Conservation (phyloP, 37 sponge, comb jelly and placozoan species). For the Oscarella lobularis region DNA sequence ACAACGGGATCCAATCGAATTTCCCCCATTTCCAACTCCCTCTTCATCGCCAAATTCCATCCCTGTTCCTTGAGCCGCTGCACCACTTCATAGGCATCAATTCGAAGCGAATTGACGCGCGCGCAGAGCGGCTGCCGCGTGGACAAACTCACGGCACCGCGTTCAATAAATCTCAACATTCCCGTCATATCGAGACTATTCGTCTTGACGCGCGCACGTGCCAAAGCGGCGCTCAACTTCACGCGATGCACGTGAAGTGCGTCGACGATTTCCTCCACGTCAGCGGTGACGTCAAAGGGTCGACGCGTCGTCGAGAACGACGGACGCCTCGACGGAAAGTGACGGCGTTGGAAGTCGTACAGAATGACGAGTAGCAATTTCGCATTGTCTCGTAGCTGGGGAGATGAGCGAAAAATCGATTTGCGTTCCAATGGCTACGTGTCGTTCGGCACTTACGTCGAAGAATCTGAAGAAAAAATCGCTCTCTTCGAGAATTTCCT, state of each 20-base stretch:
- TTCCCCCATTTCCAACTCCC: too few relatives aligned
- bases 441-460: background rate
- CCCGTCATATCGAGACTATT: conserved; percentile 18
- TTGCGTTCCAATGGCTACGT: too few relatives aligned
- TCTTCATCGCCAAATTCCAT: too few relatives aligned
- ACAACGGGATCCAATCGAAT: too few relatives aligned
- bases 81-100: too few relatives aligned
- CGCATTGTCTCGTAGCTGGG: conserved; percentile 34
- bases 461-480: conserved; percentile 1
- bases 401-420: too few relatives aligned
- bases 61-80: too few relatives aligned
- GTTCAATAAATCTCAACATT: conserved; percentile 17
- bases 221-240: conserved; percentile 47
- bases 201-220: conserved; percentile 35
- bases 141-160: background rate
- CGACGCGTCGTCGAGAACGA: background rate
- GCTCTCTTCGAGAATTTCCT: background rate
- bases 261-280: conserved; percentile 14
- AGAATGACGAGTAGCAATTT: conserved; percentile 33
- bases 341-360: conserved; percentile 35
- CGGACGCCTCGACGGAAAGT: conserved; percentile 31
- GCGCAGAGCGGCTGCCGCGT: background rate
- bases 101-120: background rate
- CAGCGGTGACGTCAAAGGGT: conserved; percentile 7
- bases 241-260: conserved; percentile 32